A percentile compares a stretch with the other conserved stretches of the same genome.
Conservation (phyloP, 2,888 invertebrate genomes). For the Heteromurus nitidus region DNA sequence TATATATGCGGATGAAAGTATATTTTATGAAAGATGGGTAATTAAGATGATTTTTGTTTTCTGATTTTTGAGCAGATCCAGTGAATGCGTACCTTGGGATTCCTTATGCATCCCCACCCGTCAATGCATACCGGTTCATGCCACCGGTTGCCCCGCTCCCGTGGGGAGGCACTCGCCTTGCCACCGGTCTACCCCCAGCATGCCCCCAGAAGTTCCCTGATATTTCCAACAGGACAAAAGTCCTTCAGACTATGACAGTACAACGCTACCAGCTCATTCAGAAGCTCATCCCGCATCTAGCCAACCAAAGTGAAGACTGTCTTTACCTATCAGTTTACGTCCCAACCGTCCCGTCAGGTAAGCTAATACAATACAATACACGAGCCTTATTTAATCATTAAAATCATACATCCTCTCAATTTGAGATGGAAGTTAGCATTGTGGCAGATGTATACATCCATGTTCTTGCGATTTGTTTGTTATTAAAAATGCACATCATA, state of each 20-base stretch:
- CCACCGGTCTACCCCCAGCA: constrained; percentile 69
- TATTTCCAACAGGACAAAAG: constrained; percentile 74
- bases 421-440: too few species aligned
- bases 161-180: constrained; percentile 69
- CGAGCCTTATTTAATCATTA: too few species aligned
- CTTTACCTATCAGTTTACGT: constrained; percentile 71
- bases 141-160: constrained; percentile 73
- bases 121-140: constrained; percentile 73
- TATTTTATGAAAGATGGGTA: too few species aligned
- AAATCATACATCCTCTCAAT: too few species aligned
- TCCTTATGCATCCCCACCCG: constrained; percentile 72
- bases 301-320: constrained; percentile 73
- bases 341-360: constrained; percentile 66
- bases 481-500: constrained; percentile 11
- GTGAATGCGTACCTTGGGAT: constrained; percentile 72
- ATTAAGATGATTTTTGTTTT: constrained; percentile 23
- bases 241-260: constrained; percentile 70
- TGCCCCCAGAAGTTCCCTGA: constrained; percentile 82
- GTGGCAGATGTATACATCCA: too few species aligned
- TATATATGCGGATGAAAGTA: neutral
- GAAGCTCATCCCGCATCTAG: constrained; percentile 70
- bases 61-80: constrained; percentile 64
- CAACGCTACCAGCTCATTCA: constrained; percentile 70
- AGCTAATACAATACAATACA: too few species aligned
- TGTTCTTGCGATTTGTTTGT: neutral